Evolutionary conservation across 2,888 invertebrate genomes (phyloP), one percentile per base, ranked within the genome.

Genomic region (Caenorhabditis sp.): DNA sequence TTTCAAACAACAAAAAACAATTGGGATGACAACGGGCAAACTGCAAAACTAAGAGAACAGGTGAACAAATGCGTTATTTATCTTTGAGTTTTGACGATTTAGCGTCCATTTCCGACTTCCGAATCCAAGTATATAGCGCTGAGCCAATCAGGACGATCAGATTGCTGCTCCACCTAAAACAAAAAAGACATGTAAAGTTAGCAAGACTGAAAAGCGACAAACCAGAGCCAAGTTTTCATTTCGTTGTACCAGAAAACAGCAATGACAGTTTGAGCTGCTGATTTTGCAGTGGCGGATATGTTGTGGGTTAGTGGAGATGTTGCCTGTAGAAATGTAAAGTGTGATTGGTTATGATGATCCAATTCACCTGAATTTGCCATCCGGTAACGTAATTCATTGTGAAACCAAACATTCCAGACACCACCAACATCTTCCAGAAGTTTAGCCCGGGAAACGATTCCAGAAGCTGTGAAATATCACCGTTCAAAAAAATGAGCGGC

Each of bases 281-380:
- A 98, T 93, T 99, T 99, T 0, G 99, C 98, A 6, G 99, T 99
- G 22, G 99, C 99, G 4, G 98, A 98, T 90, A 99, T 92, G 80
- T 91, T 92, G 93, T 99, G 98, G 0, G 99, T 99, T 80, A 99
- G 93, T 0, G 99, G 97, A 15, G 98, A 98, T 1, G 99, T 99
- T 11, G 96, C 95, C 95, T 96, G 72, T n/a, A 47, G 79, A 55
- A 4, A 4, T 15, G 24, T 18, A 22, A 20, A 2, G 3, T 50
- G 3, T 20, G 20, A 20, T 22, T 9, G n/a, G n/a, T n/a, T n/a
- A n/a, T n/a, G n/a, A n/a, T n/a, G n/a, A n/a, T n/a, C n/a, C n/a
- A n/a, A 18, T 64, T 32, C 1, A 87, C 88, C 80, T 88, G 85
- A 61, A 99, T 98, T 94, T 98, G 98, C 85, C 98, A 93, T 1